Base-by-base conservation (phyloP, 2,888 invertebrate species). In the Archips crataeganus region DNA sequence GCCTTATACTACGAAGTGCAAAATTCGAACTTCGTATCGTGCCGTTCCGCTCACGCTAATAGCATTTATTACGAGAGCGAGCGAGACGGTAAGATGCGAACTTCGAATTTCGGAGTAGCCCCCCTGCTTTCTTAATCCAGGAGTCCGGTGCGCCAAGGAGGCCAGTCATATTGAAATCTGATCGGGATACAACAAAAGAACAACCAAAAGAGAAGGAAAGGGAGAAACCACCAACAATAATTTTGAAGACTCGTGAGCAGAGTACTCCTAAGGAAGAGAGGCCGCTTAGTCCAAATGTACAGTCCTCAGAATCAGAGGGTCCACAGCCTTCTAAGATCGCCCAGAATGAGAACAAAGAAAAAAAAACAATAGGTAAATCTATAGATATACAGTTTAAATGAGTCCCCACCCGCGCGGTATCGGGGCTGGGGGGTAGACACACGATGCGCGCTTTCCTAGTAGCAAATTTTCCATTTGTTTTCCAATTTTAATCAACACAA, bases 221-320 rank as follows among this genome's bases (percentile, higher is more conserved):
- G 79, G 95, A 95, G 73, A 95, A 90, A 76, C 96, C 95, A 77
- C 97, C 97, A 2, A 96, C 97, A 15, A 96, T 97, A 79, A 95
- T 97, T 79, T 87, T 97, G 32, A 96, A 96, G 88, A 95, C 96
- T 0, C 92, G 97, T 76, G 97, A 97, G 86, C 94, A 94, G 68
- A 94, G 93, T 74, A 79, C 91, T 2, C 85, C 91, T 0, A 95
- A 94, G 82, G 95, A 95, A 57, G 96, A 96, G 76, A 89, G 96
- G 63, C 94, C 96, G 0, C 90, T 94, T 8, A 96, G 96, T 62
- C 96, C 97, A 0, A 96, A 95, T 86, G 89, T 94, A 62, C 88
- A 93, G 62, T 79, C 82, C 47, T 80, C 83, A 34, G 91, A 90
- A 51, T 78, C 82, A 71, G 89, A 94, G 75, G 84, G 87, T 59